These are phyloP conservation scores for Ariopsis seemanni DNA, from an alignment of 2,113 vertebrate genomes.

Conservation along the genomic window DNA sequence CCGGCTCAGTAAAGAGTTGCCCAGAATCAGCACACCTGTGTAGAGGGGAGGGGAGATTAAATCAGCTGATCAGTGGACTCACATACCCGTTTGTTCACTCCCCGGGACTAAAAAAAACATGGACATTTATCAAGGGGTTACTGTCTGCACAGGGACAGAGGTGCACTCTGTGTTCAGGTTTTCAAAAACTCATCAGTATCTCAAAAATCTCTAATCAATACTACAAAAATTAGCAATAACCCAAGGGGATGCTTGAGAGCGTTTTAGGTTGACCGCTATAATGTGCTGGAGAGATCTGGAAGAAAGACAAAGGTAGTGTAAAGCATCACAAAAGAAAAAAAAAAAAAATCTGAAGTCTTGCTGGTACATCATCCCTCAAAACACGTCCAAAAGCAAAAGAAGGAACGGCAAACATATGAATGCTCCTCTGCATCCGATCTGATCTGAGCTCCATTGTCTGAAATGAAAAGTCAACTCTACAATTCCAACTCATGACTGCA, in stretches of 20 bases:
- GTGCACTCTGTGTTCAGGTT: neutral
- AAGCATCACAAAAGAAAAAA: neutral
- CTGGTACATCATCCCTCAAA: neutral
- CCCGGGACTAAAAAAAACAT: neutral
- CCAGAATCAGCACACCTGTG: constrained; percentile 76
- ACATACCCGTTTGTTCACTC: neutral
- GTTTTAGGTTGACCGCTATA: neutral
- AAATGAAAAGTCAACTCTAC: neutral
- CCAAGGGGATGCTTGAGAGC: neutral
- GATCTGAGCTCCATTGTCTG: neutral
- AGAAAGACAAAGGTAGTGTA: constrained; percentile 1
- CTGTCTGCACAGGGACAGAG: neutral
- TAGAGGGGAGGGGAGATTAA: constrained; percentile 57
- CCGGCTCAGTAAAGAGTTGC: constrained; percentile 73
- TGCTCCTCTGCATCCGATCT: neutral
- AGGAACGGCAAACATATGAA: neutral
- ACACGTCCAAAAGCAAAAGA: neutral
- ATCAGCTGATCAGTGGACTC: constrained; percentile 41
- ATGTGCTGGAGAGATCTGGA: neutral
- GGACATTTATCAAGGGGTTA: neutral
- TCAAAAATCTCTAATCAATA: neutral
- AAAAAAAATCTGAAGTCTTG: neutral
- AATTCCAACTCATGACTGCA: neutral
- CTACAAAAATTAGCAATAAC: neutral
- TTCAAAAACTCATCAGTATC: neutral